phyloP scores from a whole-genome alignment of 1,140 invertebrate species.

The Philotrypesis tridentata region DNA sequence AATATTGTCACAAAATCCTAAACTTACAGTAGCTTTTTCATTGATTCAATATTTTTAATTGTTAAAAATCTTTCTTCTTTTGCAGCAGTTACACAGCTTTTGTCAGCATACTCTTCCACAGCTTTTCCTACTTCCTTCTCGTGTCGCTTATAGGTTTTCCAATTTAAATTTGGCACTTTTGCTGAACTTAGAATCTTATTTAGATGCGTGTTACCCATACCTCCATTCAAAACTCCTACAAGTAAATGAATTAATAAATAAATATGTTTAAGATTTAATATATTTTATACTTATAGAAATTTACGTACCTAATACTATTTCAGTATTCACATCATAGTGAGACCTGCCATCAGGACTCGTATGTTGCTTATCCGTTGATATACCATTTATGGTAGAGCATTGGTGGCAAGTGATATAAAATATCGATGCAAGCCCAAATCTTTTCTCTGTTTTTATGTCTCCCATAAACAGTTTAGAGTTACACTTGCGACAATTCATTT shows the following conservation, averaged over 20 bases:
- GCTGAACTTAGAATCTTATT: slow-evolving; percentile 40
- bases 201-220: slow-evolving; percentile 45
- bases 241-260: background rate
- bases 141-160: slow-evolving; percentile 43
- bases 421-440: no score
- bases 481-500: no score
- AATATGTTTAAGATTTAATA: background rate
- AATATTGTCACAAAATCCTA: background rate
- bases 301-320: slow-evolving; percentile 12
- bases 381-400: no score
- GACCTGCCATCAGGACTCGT: no score
- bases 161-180: slow-evolving; percentile 38
- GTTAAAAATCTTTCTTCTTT: slow-evolving; percentile 43
- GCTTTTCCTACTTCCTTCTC: slow-evolving; percentile 43
- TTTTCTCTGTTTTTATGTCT: no score
- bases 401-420: no score
- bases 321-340: slow-evolving; percentile 17
- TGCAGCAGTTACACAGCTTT: slow-evolving; percentile 44
- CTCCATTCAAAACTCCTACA: slow-evolving; percentile 45
- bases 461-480: no score
- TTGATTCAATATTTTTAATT: slow-evolving; percentile 31
- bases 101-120: slow-evolving; percentile 43
- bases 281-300: background rate
- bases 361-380: background rate
- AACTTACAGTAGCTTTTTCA: slow-evolving; percentile 43